Evolutionary conservation across 2,888 invertebrate species (phyloP), one percentile per base, ranked within the genome.

Genomic region (Lepidocyrtinus sp.): DNA sequence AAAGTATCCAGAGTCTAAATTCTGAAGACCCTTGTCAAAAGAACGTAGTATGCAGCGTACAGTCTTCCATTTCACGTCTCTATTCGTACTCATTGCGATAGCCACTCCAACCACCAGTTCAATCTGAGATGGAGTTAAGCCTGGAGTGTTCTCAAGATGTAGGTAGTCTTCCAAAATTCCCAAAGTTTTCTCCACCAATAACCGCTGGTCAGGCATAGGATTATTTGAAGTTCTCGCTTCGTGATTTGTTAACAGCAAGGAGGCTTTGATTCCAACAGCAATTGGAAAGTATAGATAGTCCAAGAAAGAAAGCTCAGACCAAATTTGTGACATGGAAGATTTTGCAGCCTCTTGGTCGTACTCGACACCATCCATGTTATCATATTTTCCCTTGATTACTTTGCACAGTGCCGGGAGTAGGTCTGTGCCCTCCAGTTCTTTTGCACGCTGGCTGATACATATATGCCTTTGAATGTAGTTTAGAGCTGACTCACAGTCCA

Each of bases 401-500:
- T n/a, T n/a, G n/a, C n/a, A n/a, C n/a, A n/a, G n/a, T n/a, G n/a
- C n/a, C n/a, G n/a, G n/a, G n/a, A n/a, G n/a, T n/a, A n/a, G n/a
- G n/a, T n/a, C n/a, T n/a, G n/a, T n/a, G n/a, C n/a, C n/a, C n/a
- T n/a, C n/a, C n/a, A n/a, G n/a, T n/a, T n/a, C n/a, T n/a, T n/a
- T n/a, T n/a, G n/a, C n/a, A n/a, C n/a, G n/a, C n/a, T n/a, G n/a
- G n/a, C n/a, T n/a, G n/a, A n/a, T n/a, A n/a, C n/a, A 7, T 3
- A 68, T 9, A 21, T 68, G 68, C 9, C 24, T n/a, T 26, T 68
- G 68, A 5, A 68, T 68, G 22, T 68, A 46, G 50, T 68, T 46
- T 7, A 68, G 45, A 19, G 27, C 68, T n/a, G 12, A 27, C 46
- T 19, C 19, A 46, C 17, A 68, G 2, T 5, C 2, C 12, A 7